Conservation (phyloP, 1,140 invertebrate genomes). For the Macrobrachium rosenbergii region DNA sequence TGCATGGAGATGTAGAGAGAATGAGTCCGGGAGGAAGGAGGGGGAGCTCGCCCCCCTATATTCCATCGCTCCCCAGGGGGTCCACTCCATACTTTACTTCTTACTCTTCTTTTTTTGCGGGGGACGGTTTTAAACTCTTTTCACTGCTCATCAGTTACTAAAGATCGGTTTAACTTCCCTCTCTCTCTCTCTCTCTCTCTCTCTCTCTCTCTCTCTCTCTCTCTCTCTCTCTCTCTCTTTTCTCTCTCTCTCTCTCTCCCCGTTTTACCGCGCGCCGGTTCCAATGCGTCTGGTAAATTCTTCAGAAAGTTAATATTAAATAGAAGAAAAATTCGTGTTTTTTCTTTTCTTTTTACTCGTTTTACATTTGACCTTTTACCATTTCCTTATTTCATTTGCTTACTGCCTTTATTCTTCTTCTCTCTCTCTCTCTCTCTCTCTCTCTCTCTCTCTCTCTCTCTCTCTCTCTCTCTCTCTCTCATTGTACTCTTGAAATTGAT, state of each 20-base stretch:
- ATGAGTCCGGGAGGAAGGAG: neutral
- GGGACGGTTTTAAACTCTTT: too few relatives aligned
- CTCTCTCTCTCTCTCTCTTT: neutral
- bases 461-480: conserved; percentile 3
- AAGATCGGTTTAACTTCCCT: neutral
- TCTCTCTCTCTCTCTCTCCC: too few relatives aligned
- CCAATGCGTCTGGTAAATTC: too few relatives aligned
- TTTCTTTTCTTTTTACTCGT: too few relatives aligned
- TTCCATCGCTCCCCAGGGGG: neutral
- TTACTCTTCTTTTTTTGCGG: neutral
- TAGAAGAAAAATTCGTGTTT: too few relatives aligned
- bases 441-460: conserved; percentile 16
- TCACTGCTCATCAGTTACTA: neutral
- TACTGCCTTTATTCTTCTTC: neutral
- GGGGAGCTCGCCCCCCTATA: neutral
- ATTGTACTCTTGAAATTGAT: neutral
- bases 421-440: conserved; percentile 27
- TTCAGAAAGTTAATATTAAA: too few relatives aligned
- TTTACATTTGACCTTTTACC: too few relatives aligned
- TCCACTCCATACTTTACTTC: neutral
- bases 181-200: conserved; percentile 11
- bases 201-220: conserved; percentile 20
- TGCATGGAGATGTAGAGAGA: neutral
- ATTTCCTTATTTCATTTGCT: too few relatives aligned
- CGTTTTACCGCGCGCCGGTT: too few relatives aligned